Conservation (phyloP, 2,797 vertebrate genomes). For the Sciurus vulgaris region DNA sequence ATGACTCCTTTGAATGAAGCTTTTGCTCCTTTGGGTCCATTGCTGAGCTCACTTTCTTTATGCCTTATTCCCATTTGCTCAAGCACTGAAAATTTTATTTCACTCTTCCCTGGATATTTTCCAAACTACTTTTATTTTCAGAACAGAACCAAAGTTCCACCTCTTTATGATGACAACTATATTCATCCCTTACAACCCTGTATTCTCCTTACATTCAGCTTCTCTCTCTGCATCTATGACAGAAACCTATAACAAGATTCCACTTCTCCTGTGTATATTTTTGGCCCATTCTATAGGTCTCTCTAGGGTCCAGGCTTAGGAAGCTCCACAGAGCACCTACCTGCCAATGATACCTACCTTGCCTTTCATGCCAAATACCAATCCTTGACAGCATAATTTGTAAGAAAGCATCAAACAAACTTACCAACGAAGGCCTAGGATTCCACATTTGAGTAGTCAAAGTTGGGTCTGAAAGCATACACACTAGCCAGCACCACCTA, state of each 20-base stretch:
- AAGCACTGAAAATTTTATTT: background rate
- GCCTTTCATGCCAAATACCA: constrained; percentile 22
- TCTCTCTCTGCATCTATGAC: background rate
- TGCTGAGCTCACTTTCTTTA: background rate
- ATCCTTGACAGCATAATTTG: background rate
- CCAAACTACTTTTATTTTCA: background rate
- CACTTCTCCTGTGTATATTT: background rate
- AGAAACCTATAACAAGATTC: background rate
- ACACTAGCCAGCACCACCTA: constrained; percentile 77
- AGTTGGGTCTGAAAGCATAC: constrained; percentile 56
- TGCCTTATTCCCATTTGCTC: background rate
- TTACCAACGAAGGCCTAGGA: constrained; percentile 73
- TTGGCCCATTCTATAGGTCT: background rate
- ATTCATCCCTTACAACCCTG: background rate
- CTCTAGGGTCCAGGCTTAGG: background rate
- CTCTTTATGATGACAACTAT: background rate
- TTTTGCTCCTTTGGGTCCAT: background rate
- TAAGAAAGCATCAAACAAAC: constrained; percentile 69
- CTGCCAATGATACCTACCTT: background rate
- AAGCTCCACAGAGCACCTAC: background rate
- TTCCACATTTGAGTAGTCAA: constrained; percentile 78
- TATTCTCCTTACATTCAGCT: background rate
- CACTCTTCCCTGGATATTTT: background rate
- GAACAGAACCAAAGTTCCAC: background rate
- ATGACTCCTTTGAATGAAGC: background rate